Conservation (phyloP, 2,888 invertebrate genomes). For the Volucella bombylans region DNA sequence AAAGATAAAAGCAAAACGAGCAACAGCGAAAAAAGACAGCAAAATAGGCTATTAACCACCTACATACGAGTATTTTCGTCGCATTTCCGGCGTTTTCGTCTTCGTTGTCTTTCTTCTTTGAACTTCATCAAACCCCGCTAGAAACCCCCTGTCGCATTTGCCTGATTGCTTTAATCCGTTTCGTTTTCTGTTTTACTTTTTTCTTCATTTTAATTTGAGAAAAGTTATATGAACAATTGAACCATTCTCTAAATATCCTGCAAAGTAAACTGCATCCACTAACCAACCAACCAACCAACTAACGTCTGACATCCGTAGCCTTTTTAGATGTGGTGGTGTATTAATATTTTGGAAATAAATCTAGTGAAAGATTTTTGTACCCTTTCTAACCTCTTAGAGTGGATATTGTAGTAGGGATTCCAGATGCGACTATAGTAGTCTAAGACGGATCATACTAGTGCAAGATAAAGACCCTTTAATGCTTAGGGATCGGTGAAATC, state of each 20-base stretch:
- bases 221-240: constrained; percentile 65
- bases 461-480: too few species aligned
- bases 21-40: constrained; percentile 14
- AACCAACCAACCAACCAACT: too few species aligned
- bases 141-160: not conserved
- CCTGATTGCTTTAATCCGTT: constrained; percentile 39
- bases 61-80: constrained; percentile 66
- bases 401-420: too few species aligned
- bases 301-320: too few species aligned
- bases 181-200: constrained; percentile 25
- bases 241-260: constrained; percentile 67
- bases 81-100: constrained; percentile 51
- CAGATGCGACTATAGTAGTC: too few species aligned
- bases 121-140: constrained; percentile 5
- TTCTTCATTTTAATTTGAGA: constrained; percentile 39
- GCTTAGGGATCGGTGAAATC: too few species aligned
- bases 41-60: constrained; percentile 47
- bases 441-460: too few species aligned
- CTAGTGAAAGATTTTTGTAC: too few species aligned
- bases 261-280: constrained; percentile 41
- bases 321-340: too few species aligned
- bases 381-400: too few species aligned
- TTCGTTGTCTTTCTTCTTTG: constrained; percentile 15
- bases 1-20: constrained; percentile 18
- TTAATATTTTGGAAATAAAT: too few species aligned